phyloP scores from a whole-genome alignment of 2,888 invertebrate species.

The Lacanobia oleracea region DNA sequence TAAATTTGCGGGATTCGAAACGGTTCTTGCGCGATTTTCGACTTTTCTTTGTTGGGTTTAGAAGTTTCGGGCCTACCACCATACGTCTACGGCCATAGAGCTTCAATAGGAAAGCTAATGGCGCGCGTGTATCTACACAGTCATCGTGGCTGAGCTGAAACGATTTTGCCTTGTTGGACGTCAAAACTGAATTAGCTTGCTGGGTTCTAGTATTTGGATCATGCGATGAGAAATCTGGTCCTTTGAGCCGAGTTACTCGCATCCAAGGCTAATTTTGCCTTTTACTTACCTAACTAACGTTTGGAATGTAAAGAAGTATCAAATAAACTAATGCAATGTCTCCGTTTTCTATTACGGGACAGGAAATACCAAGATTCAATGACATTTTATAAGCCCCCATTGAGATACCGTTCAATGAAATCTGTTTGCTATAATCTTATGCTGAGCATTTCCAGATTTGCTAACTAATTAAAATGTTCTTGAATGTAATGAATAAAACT shows the following conservation, averaged over 20 bases:
- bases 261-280: background rate
- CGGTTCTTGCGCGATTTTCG: constrained; percentile 56
- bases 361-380: constrained; percentile 45
- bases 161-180: constrained; percentile 53
- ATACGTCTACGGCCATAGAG: constrained; percentile 15
- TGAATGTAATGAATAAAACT: constrained; percentile 14
- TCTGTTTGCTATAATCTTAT: constrained; percentile 12
- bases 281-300: constrained; percentile 5
- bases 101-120: constrained; percentile 59
- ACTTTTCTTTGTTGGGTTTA: constrained; percentile 62
- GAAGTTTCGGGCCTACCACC: constrained; percentile 33
- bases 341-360: constrained; percentile 3
- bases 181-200: constrained; percentile 50
- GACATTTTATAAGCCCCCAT: constrained; percentile 24
- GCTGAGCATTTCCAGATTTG: constrained; percentile 29
- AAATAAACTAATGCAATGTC: constrained; percentile 4
- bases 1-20: constrained; percentile 63
- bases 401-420: constrained; percentile 29
- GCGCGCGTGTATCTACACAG: constrained; percentile 50
- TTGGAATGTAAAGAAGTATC: constrained; percentile 6
- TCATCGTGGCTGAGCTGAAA: constrained; percentile 42
- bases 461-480: constrained; percentile 31
- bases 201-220: constrained; percentile 31
- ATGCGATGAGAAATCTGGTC: constrained; percentile 29
- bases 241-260: background rate